A percentile compares a stretch with the other conserved stretches of the same genome.
Conservation (phyloP, 2,888 invertebrate species). For the Ophioninae sp. region DNA sequence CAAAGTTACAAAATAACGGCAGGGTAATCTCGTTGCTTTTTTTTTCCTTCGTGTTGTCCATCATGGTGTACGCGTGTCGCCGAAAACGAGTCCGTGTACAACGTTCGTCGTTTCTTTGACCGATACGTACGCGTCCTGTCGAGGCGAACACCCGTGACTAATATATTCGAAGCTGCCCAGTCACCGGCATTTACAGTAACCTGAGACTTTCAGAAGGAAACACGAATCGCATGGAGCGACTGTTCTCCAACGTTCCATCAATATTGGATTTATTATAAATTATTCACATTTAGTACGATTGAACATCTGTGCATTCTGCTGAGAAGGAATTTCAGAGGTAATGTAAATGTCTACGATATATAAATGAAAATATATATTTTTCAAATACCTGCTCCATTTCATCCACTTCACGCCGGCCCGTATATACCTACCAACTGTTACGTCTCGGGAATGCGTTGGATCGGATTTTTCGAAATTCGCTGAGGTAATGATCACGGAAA, state of each 20-base stretch:
- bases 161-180: constrained; percentile 63
- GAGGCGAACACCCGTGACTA: constrained; percentile 59
- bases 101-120: constrained; percentile 30
- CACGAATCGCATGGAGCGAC: constrained; percentile 44
- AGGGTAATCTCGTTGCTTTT: constrained; percentile 43
- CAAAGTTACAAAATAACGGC: constrained; percentile 56
- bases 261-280: constrained; percentile 40
- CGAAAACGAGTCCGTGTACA: constrained; percentile 2
- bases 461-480: no score
- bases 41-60: constrained; percentile 28
- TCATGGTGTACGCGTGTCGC: constrained; percentile 39
- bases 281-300: constrained; percentile 15
- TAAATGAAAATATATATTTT: not conserved
- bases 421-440: no score
- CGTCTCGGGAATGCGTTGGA: no score
- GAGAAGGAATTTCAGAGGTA: not conserved
- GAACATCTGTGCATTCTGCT: constrained; percentile 23
- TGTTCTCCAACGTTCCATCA: constrained; percentile 15
- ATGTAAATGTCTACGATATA: not conserved
- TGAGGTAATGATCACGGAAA: no score
- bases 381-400: no score
- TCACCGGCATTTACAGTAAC: constrained; percentile 72
- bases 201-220: constrained; percentile 45
- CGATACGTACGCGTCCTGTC: constrained; percentile 41
- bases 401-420: no score